These are phyloP conservation scores for Drosophila greeni DNA, from an alignment of 2,888 invertebrate genomes.

Conservation along the genomic window DNA sequence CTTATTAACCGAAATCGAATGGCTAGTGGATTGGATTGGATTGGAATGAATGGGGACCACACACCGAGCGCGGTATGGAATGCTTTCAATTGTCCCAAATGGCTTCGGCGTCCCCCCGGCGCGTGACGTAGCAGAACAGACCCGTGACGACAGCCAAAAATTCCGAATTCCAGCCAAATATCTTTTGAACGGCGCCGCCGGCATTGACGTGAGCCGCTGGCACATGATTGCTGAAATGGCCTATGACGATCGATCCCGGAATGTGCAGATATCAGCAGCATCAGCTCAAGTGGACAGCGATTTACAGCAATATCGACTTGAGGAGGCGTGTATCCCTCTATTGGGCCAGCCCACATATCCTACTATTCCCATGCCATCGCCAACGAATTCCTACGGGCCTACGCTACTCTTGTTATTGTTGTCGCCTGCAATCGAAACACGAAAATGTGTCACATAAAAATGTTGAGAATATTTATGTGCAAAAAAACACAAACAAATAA, in stretches of 20 bases:
- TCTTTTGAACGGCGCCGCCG: conserved; percentile 47
- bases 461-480: conserved; percentile 58
- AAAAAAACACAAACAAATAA: conserved; percentile 22
- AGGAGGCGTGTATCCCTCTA: conserved; percentile 5
- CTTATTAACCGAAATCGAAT: conserved; percentile 22
- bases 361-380: neutral
- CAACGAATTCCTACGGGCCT: conserved; percentile 27
- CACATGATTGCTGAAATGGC: conserved; percentile 56
- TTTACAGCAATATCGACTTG: conserved; percentile 1
- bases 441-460: conserved; percentile 62
- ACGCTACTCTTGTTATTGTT: conserved; percentile 40
- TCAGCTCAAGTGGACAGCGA: conserved; percentile 34
- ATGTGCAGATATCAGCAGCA: conserved; percentile 17
- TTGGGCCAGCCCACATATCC: conserved; percentile 5
- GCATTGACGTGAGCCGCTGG: conserved; percentile 62
- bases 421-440: conserved; percentile 46
- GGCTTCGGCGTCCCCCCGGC: conserved; percentile 65
- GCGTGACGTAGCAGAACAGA: conserved; percentile 57
- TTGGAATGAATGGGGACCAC: conserved; percentile 21
- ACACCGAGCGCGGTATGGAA: conserved; percentile 1
- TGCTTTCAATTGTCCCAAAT: conserved; percentile 34
- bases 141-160: conserved; percentile 67
- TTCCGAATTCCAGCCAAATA: conserved; percentile 53
- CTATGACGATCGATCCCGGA: conserved; percentile 48
- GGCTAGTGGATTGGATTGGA: conserved; percentile 5